phyloP scores from a whole-genome alignment of 1,140 invertebrate species.

The Eufriesea mexicana region DNA sequence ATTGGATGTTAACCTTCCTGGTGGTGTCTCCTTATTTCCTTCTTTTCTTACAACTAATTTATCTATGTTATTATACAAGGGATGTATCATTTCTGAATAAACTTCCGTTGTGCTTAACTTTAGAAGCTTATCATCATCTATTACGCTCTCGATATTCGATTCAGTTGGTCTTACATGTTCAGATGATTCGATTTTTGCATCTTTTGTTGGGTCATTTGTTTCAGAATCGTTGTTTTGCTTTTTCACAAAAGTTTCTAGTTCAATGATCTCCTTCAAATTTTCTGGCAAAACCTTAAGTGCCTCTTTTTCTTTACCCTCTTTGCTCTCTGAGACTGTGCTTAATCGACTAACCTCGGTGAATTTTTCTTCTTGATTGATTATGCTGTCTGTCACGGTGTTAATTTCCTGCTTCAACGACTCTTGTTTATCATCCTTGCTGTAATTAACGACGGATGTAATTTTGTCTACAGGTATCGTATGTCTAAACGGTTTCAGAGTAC shows the following conservation, averaged over 20 bases:
- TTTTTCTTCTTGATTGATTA: background rate
- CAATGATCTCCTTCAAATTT: conserved; percentile 62
- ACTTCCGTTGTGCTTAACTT: conserved; percentile 62
- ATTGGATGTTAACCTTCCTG: background rate
- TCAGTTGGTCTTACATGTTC: conserved; percentile 41
- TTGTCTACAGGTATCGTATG: conserved; percentile 88
- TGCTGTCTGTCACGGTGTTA: conserved; percentile 14
- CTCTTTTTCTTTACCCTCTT: background rate
- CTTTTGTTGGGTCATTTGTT: conserved; percentile 50
- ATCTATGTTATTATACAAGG: conserved; percentile 60
- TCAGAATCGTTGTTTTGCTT: conserved; percentile 37
- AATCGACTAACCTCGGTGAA: background rate
- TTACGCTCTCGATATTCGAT: conserved; percentile 2
- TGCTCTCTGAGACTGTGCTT: background rate
- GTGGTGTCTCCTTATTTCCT: background rate
- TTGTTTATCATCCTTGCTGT: background rate
- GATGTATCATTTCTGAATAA: conserved; percentile 65
- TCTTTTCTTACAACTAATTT: conserved; percentile 51
- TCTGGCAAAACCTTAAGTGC: conserved; percentile 38
- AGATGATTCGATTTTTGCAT: conserved; percentile 58
- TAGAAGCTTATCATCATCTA: conserved; percentile 61
- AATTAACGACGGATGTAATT: conserved; percentile 79
- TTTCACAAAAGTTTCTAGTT: conserved; percentile 68
- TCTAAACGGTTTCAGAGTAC: conserved; percentile 79
- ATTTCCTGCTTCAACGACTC: background rate